Evolutionary conservation across 2,113 vertebrate genomes (phyloP).

Genomic region (Thryonomys swinderianus): DNA sequence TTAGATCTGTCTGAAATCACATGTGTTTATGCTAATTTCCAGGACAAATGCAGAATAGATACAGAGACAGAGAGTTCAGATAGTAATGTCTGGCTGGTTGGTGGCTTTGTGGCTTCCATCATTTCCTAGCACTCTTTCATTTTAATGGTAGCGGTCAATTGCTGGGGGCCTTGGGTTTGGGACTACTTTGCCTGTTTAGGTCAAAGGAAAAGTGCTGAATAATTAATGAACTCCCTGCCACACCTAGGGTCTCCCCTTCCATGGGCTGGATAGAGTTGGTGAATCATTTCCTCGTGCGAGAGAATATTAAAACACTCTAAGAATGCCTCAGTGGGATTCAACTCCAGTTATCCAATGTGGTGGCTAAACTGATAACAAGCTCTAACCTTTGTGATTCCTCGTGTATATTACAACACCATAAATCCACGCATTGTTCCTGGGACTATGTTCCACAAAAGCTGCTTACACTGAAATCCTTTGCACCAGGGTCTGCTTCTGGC

Average conservation of each 20-base stretch:
- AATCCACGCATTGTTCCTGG: background rate
- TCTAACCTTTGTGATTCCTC: background rate
- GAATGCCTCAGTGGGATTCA: background rate
- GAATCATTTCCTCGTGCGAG: background rate
- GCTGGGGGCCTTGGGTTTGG: background rate
- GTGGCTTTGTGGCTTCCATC: background rate
- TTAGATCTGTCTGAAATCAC: background rate
- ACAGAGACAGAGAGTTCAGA: background rate
- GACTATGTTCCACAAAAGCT: background rate
- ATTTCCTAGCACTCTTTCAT: background rate
- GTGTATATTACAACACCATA: background rate
- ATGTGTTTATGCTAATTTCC: background rate
- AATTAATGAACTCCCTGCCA: background rate
- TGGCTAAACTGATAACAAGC: background rate
- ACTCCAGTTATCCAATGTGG: background rate
- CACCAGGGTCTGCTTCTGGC: background rate
- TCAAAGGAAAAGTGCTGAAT: background rate
- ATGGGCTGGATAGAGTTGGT: background rate
- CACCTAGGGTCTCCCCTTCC: background rate
- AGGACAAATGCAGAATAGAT: background rate
- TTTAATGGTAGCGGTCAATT: background rate
- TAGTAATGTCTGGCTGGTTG: background rate
- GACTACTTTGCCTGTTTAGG: background rate
- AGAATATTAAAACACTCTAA: background rate
- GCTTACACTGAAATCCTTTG: background rate